phyloP scores from a whole-genome alignment of 2,113 vertebrate genomes.

The Corydoras maculifer region DNA sequence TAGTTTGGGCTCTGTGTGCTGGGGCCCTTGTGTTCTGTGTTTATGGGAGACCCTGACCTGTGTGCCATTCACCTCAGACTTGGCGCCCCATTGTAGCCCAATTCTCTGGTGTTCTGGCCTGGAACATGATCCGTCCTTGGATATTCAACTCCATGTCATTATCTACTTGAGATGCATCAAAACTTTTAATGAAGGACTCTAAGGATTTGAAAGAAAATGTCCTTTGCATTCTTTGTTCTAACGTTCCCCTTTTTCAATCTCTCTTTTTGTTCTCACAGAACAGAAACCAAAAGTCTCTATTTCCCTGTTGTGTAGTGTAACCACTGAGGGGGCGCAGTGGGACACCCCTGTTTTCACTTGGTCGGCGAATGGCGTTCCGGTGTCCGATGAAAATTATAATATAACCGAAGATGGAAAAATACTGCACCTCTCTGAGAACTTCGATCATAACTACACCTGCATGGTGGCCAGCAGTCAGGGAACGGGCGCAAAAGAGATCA shows the following conservation, averaged over 20 bases:
- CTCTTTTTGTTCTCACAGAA: conserved; percentile 9
- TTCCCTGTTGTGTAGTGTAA: conserved; percentile 27
- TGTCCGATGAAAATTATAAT: conserved; percentile 6
- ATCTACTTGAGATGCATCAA: too few relatives aligned
- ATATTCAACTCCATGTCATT: too few relatives aligned
- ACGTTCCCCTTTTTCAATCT: background rate
- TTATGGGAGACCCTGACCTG: too few relatives aligned
- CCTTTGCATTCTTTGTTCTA: background rate
- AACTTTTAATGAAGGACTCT: background rate
- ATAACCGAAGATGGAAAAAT: conserved; percentile 29
- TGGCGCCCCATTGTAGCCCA: too few relatives aligned
- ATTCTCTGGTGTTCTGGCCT: too few relatives aligned
- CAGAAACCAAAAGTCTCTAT: conserved; percentile 8
- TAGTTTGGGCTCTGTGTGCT: too few relatives aligned
- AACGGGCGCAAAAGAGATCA: background rate
- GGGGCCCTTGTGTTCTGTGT: too few relatives aligned
- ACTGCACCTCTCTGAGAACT: background rate
- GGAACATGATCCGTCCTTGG: too few relatives aligned
- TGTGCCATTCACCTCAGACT: too few relatives aligned
- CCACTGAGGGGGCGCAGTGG: conserved; percentile 10
- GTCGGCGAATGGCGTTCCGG: conserved; percentile 24
- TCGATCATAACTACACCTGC: conserved; percentile 41
- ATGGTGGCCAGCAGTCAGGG: conserved; percentile 37
- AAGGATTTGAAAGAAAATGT: background rate
- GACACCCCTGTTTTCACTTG: conserved; percentile 35